Evolutionary conservation across 2,113 vertebrate genomes (phyloP), one percentile per base, ranked within the genome.

Genomic region (Tympanuchus pallidicinctus): DNA sequence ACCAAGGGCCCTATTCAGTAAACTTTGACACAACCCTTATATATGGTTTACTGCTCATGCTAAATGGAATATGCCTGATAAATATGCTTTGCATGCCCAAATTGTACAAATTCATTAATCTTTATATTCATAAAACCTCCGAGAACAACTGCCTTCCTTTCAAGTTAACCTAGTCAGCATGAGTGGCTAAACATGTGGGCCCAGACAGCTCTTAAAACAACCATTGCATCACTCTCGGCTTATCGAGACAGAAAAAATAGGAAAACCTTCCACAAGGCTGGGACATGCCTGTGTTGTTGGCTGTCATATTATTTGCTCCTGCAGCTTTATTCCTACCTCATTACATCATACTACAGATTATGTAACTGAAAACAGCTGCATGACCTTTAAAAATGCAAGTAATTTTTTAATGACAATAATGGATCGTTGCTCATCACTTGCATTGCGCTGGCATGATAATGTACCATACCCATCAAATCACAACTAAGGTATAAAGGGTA

Each of bases 1-100:
- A 98, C 94, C 94, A 97, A 97, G 95, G 97, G 97, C 93, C 96
- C 98, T 96, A 97, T 98, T 95, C 97, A 88, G 97, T 98, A 98
- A 98, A 98, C 97, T 97, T 97, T 97, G 97, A 97, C 95, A 97
- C 94, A 96, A 79, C 95, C 96, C 97, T 97, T 98, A 97, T 94
- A 80, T 88, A 94, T 94, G 91, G 96, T 94, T 97, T 98, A 97
- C 96, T 97, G 92, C 96, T 94, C 95, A 96, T 96, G 93, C 90
- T 96, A 85, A 97, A 96, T 96, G 95, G 86, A 97, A 95, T 90
- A 90, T 89, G 86, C 63, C 86, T 82, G 93, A 95, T 97, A 96
- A 95, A 97, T 97, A 95, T 96, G 90, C 94, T 98, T 95, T 97
- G 89, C 92, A 73, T 96, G 94, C 75, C 87, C 95, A 96, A 97